phyloP scores from a whole-genome alignment of 2,888 invertebrate genomes.

The Chironomus riparius region DNA sequence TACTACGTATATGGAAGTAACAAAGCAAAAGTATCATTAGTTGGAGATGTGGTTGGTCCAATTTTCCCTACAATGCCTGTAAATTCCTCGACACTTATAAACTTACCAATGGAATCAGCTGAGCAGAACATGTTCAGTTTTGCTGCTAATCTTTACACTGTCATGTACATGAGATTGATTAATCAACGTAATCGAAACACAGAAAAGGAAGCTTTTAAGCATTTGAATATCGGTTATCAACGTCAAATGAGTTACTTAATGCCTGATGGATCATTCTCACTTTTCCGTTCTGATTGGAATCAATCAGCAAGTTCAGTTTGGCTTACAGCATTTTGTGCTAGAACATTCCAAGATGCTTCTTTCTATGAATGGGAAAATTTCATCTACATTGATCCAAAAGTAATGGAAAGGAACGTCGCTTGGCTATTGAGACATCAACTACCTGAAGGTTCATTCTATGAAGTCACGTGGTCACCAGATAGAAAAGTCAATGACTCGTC shows the following conservation, averaged over 20 bases:
- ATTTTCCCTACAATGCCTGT: conserved; percentile 89
- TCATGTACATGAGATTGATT: conserved; percentile 81
- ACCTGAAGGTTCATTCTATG: conserved; percentile 79
- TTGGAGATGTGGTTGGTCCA: conserved; percentile 88
- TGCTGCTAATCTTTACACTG: conserved; percentile 86
- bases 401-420: conserved; percentile 72
- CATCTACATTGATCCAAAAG: conserved; percentile 82
- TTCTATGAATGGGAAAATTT: conserved; percentile 97
- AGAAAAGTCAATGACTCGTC: conserved; percentile 74
- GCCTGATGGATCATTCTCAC: conserved; percentile 79
- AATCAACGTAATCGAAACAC: conserved; percentile 76
- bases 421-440: conserved; percentile 84
- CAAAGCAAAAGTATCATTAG: conserved; percentile 67
- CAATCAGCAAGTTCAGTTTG: conserved; percentile 81
- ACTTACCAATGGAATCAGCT: conserved; percentile 81
- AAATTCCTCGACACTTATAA: conserved; percentile 70
- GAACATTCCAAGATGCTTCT: conserved; percentile 82
- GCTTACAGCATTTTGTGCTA: conserved; percentile 85
- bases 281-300: conserved; percentile 90
- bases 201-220: conserved; percentile 72
- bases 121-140: conserved; percentile 97
- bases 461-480: conserved; percentile 78
- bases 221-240: conserved; percentile 86
- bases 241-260: conserved; percentile 86
- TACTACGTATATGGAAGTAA: conserved; percentile 94